Base-by-base conservation (phyloP, 2,113 vertebrate species). In the Anhinga anhinga region DNA sequence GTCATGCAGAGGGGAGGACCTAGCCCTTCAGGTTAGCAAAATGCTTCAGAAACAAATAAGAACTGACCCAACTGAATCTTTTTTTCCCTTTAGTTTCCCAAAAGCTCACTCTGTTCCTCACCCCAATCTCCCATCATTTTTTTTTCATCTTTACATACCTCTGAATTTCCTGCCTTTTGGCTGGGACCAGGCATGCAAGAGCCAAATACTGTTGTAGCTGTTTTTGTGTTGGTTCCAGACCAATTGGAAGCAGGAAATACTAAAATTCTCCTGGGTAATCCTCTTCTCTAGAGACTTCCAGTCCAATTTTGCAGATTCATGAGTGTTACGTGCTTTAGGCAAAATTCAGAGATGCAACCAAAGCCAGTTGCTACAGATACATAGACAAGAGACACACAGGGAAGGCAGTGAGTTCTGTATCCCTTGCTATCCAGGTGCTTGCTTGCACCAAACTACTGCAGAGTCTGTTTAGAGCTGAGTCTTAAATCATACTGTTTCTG, bases 171-270 rank as follows among this genome's bases (percentile, higher is more conserved):
- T 95, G 93, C 66, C 22, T 93, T 95, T 95, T 97, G 97, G 91
- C 94, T 93, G n/a, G 78, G 78, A 58, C 21, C 18, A 73, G 29
- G 16, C 50, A 1, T 59, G 18, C 82, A 58, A 90, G 94, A 94
- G 95, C 93, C 96, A 97, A 96, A 93, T 74, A 80, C 83, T 50
- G 50, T 95, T 95, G 77, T 50, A 97, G 78, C 86, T 95, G 94
- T 32, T 96, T 95, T 95, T 94, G 78, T 91, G 81, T 85, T 94
- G 93, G 87, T 97, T 97, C 91, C 96, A 95, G 84, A 86, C 95
- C 86, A 94, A 95, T 3, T 96, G 95, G 96, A 97, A 97, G 97
- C 94, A 97, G 96, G 96, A 97, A 97, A 97, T 97, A 91, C 93
- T 93, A 55, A 79, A 95, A 97, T 85, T 95, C 96, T 95, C 95